These are phyloP conservation scores for Cataglyphis livida DNA, from an alignment of 2,888 invertebrate species.

Conservation along the genomic window DNA sequence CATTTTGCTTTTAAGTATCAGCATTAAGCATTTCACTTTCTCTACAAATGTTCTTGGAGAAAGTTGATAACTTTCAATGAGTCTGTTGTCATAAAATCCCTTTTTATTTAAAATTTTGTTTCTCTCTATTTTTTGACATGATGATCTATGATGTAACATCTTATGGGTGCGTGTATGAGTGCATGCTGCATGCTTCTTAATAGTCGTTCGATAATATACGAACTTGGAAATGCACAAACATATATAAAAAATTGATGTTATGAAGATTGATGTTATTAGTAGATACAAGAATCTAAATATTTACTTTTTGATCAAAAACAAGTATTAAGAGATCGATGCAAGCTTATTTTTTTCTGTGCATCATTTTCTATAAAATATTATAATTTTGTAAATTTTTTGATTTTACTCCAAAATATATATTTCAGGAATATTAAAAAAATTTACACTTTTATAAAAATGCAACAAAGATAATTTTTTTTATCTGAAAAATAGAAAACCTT, in stretches of 20 bases:
- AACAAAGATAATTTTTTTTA: neutral
- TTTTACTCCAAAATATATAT: neutral
- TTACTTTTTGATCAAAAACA: neutral
- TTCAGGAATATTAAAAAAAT: neutral
- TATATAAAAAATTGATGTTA: neutral
- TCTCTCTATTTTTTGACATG: neutral
- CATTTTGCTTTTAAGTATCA: neutral
- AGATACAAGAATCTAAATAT: neutral
- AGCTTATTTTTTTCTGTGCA: neutral
- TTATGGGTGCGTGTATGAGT: neutral
- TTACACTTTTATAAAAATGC: neutral
- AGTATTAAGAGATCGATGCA: neutral
- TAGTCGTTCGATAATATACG: neutral
- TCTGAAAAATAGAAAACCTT: neutral
- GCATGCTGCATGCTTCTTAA: neutral
- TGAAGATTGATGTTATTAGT: neutral
- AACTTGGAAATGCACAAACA: neutral
- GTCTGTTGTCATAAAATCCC: neutral
- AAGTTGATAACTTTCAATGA: neutral
- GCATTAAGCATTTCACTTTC: neutral
- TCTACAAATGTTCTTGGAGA: neutral
- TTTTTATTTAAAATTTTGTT: neutral
- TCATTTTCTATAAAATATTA: neutral
- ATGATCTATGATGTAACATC: neutral
- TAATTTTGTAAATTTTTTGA: neutral